These are phyloP conservation scores for Ectemnius cavifrons DNA, from an alignment of 2,888 invertebrate genomes.

Conservation along the genomic window DNA sequence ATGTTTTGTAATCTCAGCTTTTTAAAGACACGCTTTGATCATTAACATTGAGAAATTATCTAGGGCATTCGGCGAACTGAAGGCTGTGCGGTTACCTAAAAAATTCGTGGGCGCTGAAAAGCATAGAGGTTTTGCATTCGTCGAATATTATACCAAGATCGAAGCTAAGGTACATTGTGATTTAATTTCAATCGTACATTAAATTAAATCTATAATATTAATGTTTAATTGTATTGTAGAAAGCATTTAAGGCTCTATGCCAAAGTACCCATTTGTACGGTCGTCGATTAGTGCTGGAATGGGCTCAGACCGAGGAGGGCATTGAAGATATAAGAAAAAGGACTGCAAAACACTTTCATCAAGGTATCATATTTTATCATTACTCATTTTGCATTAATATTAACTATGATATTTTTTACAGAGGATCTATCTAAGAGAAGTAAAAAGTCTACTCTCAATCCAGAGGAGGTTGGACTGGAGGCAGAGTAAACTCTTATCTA, in stretches of 20 bases:
- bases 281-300: conserved; percentile 95
- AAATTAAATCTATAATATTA: neutral
- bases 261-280: conserved; percentile 99
- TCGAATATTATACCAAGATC: conserved; percentile 92
- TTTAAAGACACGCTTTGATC: conserved; percentile 74
- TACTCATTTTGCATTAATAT: conserved; percentile 16
- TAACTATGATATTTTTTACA: conserved; percentile 40
- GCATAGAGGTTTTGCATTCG: conserved; percentile 98
- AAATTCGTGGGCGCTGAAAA: conserved; percentile 89
- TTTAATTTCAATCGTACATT: neutral
- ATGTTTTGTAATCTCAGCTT: conserved; percentile 65
- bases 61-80: conserved; percentile 95
- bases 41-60: conserved; percentile 70
- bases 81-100: conserved; percentile 92
- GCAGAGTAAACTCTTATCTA: conserved; percentile 17
- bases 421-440: conserved; percentile 60
- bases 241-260: conserved; percentile 94
- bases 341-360: conserved; percentile 85
- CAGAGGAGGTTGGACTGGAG: conserved; percentile 67
- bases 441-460: conserved; percentile 67
- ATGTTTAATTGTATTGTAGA: conserved; percentile 79
- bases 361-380: conserved; percentile 63
- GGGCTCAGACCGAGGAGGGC: conserved; percentile 91
- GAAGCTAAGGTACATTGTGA: conserved; percentile 89
- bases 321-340: conserved; percentile 90